Percentiles rank a stretch among this genome's conserved stretches.
phyloP scores from a whole-genome alignment of 2,797 vertebrate genomes.

The Phalanger gymnotis region DNA sequence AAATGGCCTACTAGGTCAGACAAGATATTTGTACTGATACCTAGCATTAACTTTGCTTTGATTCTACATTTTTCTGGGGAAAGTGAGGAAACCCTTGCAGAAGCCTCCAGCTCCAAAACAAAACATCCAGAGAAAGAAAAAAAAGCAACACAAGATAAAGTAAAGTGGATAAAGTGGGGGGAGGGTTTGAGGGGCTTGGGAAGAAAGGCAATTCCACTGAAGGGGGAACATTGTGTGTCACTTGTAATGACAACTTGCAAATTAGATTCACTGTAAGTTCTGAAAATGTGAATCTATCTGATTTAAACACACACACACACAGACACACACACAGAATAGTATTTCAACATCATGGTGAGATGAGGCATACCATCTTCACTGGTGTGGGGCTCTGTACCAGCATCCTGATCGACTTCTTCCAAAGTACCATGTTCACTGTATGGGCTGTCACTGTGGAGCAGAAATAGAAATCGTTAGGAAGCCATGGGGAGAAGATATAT shows the following conservation, averaged over 20 bases:
- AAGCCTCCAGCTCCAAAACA: slow-evolving; percentile 77
- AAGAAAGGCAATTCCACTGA: slow-evolving; percentile 20
- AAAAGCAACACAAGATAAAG: slow-evolving; percentile 57
- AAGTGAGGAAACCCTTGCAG: slow-evolving; percentile 68
- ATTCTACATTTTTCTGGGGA: slow-evolving; percentile 72
- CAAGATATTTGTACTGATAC: slow-evolving; percentile 66
- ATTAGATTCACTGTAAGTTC: slow-evolving; percentile 6
- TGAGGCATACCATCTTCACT: slow-evolving; percentile 94
- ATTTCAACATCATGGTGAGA: background rate
- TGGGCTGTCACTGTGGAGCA: slow-evolving; percentile 92
- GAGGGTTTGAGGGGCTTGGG: background rate
- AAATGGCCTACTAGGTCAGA: slow-evolving; percentile 54
- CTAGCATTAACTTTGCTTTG: slow-evolving; percentile 65
- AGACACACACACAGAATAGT: background rate
- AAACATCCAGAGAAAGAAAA: slow-evolving; percentile 62
- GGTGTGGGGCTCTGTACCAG: slow-evolving; percentile 95
- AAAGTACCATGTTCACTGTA: slow-evolving; percentile 96
- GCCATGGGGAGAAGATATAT: background rate
- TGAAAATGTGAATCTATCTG: slow-evolving; percentile 34
- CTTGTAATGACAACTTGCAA: slow-evolving; percentile 30
- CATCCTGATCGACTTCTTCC: slow-evolving; percentile 96
- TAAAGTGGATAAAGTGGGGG: background rate
- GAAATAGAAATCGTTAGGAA: slow-evolving; percentile 32
- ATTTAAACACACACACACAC: slow-evolving; percentile 25
- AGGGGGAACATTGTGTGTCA: background rate